phyloP scores from a whole-genome alignment of 2,888 invertebrate species.

The Lampropteryx suffumata region DNA sequence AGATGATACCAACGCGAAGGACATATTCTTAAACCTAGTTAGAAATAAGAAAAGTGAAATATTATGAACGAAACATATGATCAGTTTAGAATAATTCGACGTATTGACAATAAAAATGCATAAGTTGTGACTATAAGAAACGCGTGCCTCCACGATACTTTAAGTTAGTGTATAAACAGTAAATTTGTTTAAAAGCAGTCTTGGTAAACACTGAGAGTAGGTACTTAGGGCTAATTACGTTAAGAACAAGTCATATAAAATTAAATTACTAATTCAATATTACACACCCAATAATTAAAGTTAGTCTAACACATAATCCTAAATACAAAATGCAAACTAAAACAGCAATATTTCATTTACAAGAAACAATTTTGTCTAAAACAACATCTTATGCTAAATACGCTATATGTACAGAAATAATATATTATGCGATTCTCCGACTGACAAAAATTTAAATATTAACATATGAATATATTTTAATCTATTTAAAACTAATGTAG shows the following conservation, averaged over 20 bases:
- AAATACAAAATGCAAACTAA: constrained; percentile 82
- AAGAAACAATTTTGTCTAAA: constrained; percentile 78
- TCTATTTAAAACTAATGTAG: constrained; percentile 75
- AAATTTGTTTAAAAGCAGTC: constrained; percentile 81
- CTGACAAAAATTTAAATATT: constrained; percentile 74
- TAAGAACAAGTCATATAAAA: constrained; percentile 75
- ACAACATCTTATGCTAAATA: constrained; percentile 70
- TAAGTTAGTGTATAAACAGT: constrained; percentile 75
- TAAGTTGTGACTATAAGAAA: constrained; percentile 78
- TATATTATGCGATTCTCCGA: constrained; percentile 79
- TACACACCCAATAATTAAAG: constrained; percentile 61
- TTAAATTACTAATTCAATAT: constrained; percentile 69
- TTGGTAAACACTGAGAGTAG: constrained; percentile 81
- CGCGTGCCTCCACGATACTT: constrained; percentile 58
- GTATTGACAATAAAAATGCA: constrained; percentile 79
- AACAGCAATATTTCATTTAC: constrained; percentile 80
- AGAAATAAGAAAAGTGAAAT: constrained; percentile 60
- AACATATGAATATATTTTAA: constrained; percentile 75
- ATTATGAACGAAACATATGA: constrained; percentile 59
- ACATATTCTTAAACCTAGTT: constrained; percentile 45
- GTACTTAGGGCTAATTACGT: constrained; percentile 77
- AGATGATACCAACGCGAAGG: constrained; percentile 26
- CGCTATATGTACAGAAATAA: constrained; percentile 80
- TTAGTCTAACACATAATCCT: constrained; percentile 66
- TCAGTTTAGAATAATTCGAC: constrained; percentile 63